Conservation (phyloP, 2,888 invertebrate species). For the Polietes domitor region DNA sequence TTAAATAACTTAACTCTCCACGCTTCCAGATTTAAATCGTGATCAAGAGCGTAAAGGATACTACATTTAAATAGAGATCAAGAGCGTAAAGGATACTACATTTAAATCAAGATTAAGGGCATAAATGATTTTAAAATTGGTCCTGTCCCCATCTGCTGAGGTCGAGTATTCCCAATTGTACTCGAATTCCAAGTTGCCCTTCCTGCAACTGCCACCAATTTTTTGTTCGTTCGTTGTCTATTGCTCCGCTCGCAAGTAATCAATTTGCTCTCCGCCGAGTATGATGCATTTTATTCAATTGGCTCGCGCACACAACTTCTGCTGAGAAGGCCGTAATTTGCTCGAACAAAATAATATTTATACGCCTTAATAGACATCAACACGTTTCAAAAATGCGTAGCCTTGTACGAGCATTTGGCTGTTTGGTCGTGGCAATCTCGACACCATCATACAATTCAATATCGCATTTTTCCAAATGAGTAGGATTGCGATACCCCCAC, state of each 20-base stretch:
- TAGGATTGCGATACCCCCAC: constrained; percentile 31
- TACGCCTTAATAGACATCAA: constrained; percentile 76
- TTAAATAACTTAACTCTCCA: background rate
- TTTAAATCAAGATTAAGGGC: too few relatives aligned
- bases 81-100: too few relatives aligned
- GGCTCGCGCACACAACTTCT: constrained; percentile 64
- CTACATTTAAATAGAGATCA: too few relatives aligned
- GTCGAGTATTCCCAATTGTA: too few relatives aligned
- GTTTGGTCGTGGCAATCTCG: constrained; percentile 49
- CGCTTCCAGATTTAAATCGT: background rate
- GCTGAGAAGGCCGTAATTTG: constrained; percentile 68
- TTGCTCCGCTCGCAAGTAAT: background rate
- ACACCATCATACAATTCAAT: constrained; percentile 64
- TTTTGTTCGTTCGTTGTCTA: background rate
- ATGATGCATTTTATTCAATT: constrained; percentile 72
- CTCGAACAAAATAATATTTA: constrained; percentile 72
- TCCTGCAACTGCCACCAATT: background rate
- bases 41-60: too few relatives aligned
- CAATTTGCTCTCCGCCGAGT: background rate
- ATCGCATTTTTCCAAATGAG: constrained; percentile 39
- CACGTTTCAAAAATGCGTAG: constrained; percentile 69
- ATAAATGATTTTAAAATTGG: too few relatives aligned
- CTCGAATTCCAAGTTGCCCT: background rate
- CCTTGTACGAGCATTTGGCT: background rate
- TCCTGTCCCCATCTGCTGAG: too few relatives aligned